Evolutionary conservation across 2,797 vertebrate species (phyloP), one percentile per base, ranked within the genome.

Genomic region (Chiloscyllium punctatum): DNA sequence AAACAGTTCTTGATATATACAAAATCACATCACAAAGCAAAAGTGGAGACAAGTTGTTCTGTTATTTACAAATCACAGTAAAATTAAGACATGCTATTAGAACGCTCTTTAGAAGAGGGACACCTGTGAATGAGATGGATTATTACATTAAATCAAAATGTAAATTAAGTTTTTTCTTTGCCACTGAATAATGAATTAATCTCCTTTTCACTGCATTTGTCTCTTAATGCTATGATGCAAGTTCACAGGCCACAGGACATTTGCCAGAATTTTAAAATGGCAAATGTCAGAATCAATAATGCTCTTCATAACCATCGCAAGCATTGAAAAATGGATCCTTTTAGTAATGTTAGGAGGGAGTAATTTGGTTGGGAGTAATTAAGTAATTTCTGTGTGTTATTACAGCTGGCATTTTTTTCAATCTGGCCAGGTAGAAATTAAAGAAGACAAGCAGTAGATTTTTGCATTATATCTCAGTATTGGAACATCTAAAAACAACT

Each of bases 241-340:
- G 92, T 48, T 37, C 42, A 69, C 3, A 94, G 68, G 42, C 62
- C 72, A 72, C 69, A 48, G 68, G 25, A 51, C 25, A 87, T 27
- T 48, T 48, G 86, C 66, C 92, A 94, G 68, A 71, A 94, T 30
- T 94, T 69, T 71, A 42, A 94, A 94, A 94, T 71, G 68, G n/a
- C 37, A 91, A 72, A 72, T 51, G 37, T 94, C 92, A 71, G 33
- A 68, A 48, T 3, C 25, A 72, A 94, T 90, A 71, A 42, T 72
- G 37, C 21, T 48, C 68, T 48, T 8, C 68, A 42, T 42, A 27
- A 42, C 68, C 90, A 92, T 18, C 15, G 57, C 25, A 13, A 57
- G 53, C 62, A n/a, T 30, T 90, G 51, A 33, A 30, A 30, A 62
- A 90, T 27, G 62, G 53, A 62, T 91, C 11, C 15, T 48, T 33